Conservation (phyloP, 2,888 invertebrate genomes). For the Anagyrus pseudococci region DNA sequence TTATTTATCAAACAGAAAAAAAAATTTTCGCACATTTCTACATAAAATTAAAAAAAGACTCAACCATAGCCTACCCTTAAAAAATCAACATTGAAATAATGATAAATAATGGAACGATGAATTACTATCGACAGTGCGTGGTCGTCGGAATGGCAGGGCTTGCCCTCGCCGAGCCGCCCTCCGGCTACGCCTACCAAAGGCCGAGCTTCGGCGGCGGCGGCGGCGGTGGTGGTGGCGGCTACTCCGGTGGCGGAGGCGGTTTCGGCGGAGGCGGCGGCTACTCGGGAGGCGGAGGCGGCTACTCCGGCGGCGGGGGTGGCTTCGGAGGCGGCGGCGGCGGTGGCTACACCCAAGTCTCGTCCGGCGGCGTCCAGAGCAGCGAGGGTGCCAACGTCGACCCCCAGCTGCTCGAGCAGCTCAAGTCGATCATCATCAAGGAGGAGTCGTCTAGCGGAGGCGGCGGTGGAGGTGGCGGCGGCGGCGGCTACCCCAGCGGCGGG, state of each 20-base stretch:
- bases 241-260: slow-evolving; percentile 50
- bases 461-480: slow-evolving; percentile 65
- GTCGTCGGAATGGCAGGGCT: slow-evolving; percentile 80
- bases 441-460: slow-evolving; percentile 71
- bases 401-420: slow-evolving; percentile 81
- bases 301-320: slow-evolving; percentile 57
- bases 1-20: too few relatives aligned
- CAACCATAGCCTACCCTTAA: too few relatives aligned
- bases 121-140: slow-evolving; percentile 72
- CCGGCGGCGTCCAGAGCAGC: slow-evolving; percentile 79
- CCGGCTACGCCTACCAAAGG: slow-evolving; percentile 64
- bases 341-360: slow-evolving; percentile 78
- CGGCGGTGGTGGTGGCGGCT: slow-evolving; percentile 61
- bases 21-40: too few relatives aligned
- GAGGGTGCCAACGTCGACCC: slow-evolving; percentile 85
- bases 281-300: slow-evolving; percentile 62
- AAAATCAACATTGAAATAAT: too few relatives aligned
- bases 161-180: slow-evolving; percentile 76
- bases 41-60: too few relatives aligned
- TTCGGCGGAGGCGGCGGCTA: slow-evolving; percentile 53
- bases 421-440: slow-evolving; percentile 84
- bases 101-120: background rate
- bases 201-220: slow-evolving; percentile 68
- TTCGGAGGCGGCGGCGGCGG: slow-evolving; percentile 68
- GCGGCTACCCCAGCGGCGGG: slow-evolving; percentile 54